Conservation (phyloP, 2,888 invertebrate species). For the Apoda limacodes region DNA sequence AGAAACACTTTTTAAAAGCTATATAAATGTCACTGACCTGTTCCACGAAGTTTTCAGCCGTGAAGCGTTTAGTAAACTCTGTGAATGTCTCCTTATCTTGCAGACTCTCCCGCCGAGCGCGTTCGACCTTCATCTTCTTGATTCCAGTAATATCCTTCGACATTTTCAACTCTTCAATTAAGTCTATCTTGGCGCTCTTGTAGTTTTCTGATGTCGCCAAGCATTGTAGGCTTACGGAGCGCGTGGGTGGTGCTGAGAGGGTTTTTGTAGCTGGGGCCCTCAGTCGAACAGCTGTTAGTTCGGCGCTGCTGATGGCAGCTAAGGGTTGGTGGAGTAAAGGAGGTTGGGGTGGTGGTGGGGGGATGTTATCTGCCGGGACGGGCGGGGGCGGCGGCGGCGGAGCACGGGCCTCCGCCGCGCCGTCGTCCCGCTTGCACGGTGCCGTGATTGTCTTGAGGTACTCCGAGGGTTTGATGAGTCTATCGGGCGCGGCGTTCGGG, state of each 20-base stretch:
- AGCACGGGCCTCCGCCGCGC: slow-evolving; percentile 69
- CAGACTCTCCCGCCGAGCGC: slow-evolving; percentile 85
- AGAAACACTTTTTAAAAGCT: too few species aligned
- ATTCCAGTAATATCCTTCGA: slow-evolving; percentile 95
- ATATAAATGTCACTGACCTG: slow-evolving; percentile 74
- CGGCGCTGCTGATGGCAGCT: slow-evolving; percentile 89
- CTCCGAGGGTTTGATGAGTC: slow-evolving; percentile 92
- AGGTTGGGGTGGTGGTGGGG: slow-evolving; percentile 46
- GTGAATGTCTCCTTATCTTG: slow-evolving; percentile 86
- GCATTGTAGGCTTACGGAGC: slow-evolving; percentile 82
- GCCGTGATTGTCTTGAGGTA: slow-evolving; percentile 87
- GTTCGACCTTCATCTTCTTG: slow-evolving; percentile 91
- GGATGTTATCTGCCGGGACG: slow-evolving; percentile 26
- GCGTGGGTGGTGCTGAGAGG: slow-evolving; percentile 79
- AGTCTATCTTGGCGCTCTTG: slow-evolving; percentile 82
- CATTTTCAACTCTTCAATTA: slow-evolving; percentile 93
- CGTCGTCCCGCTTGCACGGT: slow-evolving; percentile 66
- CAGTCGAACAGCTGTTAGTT: slow-evolving; percentile 85
- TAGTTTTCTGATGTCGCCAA: slow-evolving; percentile 77
- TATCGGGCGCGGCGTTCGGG: slow-evolving; percentile 82
- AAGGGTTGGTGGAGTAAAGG: slow-evolving; percentile 75
- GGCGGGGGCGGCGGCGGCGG: slow-evolving; percentile 70
- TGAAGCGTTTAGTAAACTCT: slow-evolving; percentile 87
- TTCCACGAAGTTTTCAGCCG: slow-evolving; percentile 88
- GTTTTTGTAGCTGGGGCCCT: slow-evolving; percentile 83